These are phyloP conservation scores for Boulengeromyrus knoepffleri DNA, from an alignment of 2,113 vertebrate species.

Conservation along the genomic window DNA sequence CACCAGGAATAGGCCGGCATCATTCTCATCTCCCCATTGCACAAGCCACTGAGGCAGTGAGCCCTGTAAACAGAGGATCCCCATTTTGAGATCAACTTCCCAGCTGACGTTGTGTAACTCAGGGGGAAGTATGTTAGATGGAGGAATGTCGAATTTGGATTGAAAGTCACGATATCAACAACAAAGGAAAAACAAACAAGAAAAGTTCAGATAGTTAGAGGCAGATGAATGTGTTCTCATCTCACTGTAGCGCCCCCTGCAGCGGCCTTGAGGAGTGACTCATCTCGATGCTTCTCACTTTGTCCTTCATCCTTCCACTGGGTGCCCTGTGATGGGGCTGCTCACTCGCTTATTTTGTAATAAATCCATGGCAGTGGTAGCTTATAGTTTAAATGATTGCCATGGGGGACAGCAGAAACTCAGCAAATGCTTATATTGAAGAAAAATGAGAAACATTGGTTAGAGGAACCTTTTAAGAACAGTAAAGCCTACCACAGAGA, in stretches of 20 bases:
- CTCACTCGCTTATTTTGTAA: neutral
- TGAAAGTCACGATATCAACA: neutral
- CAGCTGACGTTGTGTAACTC: neutral
- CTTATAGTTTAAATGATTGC: neutral
- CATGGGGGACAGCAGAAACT: neutral
- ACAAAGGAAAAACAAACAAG: neutral
- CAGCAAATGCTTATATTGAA: neutral
- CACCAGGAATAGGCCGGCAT: neutral
- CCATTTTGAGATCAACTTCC: neutral
- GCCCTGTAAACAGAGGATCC: neutral
- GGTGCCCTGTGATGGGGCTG: neutral
- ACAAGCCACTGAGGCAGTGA: neutral
- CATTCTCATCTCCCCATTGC: neutral
- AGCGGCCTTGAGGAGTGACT: neutral
- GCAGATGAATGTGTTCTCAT: neutral
- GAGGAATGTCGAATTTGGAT: neutral
- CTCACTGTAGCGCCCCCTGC: neutral
- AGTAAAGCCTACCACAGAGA: neutral
- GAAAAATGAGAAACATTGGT: neutral
- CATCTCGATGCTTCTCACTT: neutral
- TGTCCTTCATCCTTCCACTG: neutral
- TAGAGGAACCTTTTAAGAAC: neutral
- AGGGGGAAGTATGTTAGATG: neutral
- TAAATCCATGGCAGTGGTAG: neutral
- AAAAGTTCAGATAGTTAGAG: neutral